Evolutionary conservation across 1,140 invertebrate species (phyloP).

Genomic region (Ladona fulva): DNA sequence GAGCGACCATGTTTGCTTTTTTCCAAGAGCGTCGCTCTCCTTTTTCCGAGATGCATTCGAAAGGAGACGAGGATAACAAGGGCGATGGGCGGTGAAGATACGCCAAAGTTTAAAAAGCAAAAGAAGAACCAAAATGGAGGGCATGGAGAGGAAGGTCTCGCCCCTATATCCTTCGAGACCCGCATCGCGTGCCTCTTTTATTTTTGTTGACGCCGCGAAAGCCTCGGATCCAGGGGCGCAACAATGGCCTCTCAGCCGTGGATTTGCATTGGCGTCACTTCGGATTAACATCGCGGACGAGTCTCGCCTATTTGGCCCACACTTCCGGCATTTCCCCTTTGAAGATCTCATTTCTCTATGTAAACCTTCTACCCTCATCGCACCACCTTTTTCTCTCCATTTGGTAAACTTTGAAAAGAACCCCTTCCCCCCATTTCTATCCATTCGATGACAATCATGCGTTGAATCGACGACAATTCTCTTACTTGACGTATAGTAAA

Average conservation of each 20-base stretch:
- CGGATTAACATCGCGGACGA: neutral
- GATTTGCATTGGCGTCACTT: neutral
- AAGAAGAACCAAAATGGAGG: too few relatives aligned
- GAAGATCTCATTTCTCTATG: neutral
- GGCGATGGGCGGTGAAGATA: too few relatives aligned
- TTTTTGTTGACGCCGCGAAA: neutral
- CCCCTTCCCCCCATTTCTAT: too few relatives aligned
- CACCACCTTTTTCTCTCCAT: neutral
- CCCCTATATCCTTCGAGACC: neutral
- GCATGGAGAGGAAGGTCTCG: neutral
- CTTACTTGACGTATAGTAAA: too few relatives aligned
- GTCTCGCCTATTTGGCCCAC: neutral
- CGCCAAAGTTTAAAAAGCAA: too few relatives aligned
- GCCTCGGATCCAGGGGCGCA: neutral
- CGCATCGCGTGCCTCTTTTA: neutral
- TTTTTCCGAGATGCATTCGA: too few relatives aligned
- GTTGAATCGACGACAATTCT: too few relatives aligned
- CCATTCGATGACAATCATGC: too few relatives aligned
- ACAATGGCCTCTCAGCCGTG: neutral
- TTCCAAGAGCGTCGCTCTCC: too few relatives aligned
- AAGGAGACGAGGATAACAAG: too few relatives aligned
- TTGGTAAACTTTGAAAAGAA: too few relatives aligned
- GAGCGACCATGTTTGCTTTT: too few relatives aligned
- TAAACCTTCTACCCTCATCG: neutral
- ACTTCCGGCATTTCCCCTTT: neutral